These are phyloP conservation scores for Epizoanthus rinbou DNA, from an alignment of 92 coral and sea anemone genomes.

Conservation along the genomic window DNA sequence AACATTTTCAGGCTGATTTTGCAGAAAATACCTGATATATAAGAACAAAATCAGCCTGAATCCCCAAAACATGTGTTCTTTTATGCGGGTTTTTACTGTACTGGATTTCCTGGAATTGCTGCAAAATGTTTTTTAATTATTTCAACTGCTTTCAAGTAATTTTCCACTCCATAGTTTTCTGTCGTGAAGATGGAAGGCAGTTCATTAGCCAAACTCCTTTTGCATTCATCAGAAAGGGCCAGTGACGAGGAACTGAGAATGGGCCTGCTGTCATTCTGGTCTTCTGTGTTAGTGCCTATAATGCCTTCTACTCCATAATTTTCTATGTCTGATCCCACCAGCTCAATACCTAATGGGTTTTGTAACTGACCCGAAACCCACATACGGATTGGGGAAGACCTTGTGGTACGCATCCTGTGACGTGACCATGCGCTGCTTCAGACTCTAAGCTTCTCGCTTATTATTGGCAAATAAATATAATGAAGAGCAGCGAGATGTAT, in stretches of 20 bases:
- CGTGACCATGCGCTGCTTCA: constrained; percentile 72
- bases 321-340: constrained; percentile 40
- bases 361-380: constrained; percentile 79
- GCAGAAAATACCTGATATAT: too few species aligned
- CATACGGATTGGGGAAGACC: constrained; percentile 63
- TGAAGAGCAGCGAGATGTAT: constrained; percentile 66
- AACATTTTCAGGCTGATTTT: too few species aligned
- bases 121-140: constrained; percentile 40
- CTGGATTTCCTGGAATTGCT: constrained; percentile 22
- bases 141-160: constrained; percentile 59
- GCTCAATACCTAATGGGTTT: constrained; percentile 64
- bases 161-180: constrained; percentile 57
- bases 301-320: constrained; percentile 63
- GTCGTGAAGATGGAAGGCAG: constrained; percentile 44
- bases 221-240: constrained; percentile 46
- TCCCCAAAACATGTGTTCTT: too few species aligned
- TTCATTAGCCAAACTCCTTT: constrained; percentile 39
- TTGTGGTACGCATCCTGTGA: constrained; percentile 74
- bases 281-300: constrained; percentile 42
- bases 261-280: constrained; percentile 55
- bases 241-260: constrained; percentile 39
- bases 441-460: constrained; percentile 57
- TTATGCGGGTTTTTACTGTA: too few species aligned
- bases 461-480: constrained; percentile 52
- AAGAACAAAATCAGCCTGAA: too few species aligned